These are phyloP conservation scores for Embidobia sp. DNA, from an alignment of 2,888 invertebrate species.

Conservation along the genomic window DNA sequence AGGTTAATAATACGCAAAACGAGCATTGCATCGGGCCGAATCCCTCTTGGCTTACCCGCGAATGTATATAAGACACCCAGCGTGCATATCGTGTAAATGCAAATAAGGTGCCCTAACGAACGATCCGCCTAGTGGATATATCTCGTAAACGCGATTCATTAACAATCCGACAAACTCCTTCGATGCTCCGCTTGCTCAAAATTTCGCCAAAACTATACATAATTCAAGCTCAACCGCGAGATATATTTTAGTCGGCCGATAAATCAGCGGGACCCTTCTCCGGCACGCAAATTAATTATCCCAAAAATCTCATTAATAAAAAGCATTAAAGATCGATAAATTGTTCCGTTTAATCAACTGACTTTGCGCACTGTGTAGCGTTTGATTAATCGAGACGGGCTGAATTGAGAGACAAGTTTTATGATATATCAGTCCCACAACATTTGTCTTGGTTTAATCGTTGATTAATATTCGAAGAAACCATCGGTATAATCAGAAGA, in stretches of 20 bases:
- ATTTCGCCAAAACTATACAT: slow-evolving; percentile 57
- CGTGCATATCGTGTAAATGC: slow-evolving; percentile 67
- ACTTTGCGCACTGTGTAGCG: background rate
- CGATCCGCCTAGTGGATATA: slow-evolving; percentile 65
- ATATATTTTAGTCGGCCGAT: slow-evolving; percentile 25
- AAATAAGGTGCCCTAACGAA: slow-evolving; percentile 66
- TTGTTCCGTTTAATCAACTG: background rate
- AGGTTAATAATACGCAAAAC: slow-evolving; percentile 47
- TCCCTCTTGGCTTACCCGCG: slow-evolving; percentile 46
- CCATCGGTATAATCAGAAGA: too few relatives aligned
- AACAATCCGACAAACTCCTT: slow-evolving; percentile 64
- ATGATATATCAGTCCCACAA: too few relatives aligned
- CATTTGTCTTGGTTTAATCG: too few relatives aligned
- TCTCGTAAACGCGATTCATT: slow-evolving; percentile 67
- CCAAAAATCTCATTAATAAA: slow-evolving; percentile 25
- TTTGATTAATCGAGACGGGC: background rate
- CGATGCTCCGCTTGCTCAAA: slow-evolving; percentile 57
- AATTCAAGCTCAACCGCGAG: slow-evolving; percentile 45
- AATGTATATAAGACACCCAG: slow-evolving; percentile 63
- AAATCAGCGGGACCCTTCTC: slow-evolving; percentile 23
- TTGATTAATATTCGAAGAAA: too few relatives aligned
- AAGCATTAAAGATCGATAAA: slow-evolving; percentile 23
- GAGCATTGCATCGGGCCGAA: slow-evolving; percentile 37
- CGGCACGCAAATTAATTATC: slow-evolving; percentile 34
- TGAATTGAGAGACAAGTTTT: too few relatives aligned